These are phyloP conservation scores for Cyclophora punctaria DNA, from an alignment of 2,888 invertebrate species.

Conservation along the genomic window DNA sequence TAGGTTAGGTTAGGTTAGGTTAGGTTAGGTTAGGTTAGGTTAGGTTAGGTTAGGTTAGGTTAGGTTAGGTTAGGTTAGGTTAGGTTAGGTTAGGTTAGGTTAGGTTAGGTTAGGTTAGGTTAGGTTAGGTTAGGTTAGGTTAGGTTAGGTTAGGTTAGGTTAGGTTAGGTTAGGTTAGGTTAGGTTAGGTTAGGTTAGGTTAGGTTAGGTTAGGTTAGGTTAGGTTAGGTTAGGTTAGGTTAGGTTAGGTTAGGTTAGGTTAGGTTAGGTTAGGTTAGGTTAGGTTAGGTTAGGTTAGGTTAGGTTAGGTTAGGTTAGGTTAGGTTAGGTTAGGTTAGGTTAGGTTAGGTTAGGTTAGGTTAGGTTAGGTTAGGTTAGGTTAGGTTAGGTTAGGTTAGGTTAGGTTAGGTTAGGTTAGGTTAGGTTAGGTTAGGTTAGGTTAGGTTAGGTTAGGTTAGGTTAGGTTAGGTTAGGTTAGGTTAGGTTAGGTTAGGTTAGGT, in stretches of 20 bases:
- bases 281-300: conserved; percentile 3
- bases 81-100: conserved; percentile 13
- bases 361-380: background rate
- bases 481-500: conserved; percentile 3
- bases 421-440: conserved; percentile 4
- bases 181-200: conserved; percentile 8
- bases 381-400: conserved; percentile 1
- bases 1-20: conserved; percentile 14
- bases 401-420: conserved; percentile 2
- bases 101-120: conserved; percentile 14
- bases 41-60: conserved; percentile 12
- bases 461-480: conserved; percentile 4
- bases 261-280: conserved; percentile 8
- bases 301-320: background rate
- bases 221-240: conserved; percentile 8
- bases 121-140: conserved; percentile 12
- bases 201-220: conserved; percentile 10
- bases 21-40: conserved; percentile 15
- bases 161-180: conserved; percentile 11
- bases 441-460: conserved; percentile 9
- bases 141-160: conserved; percentile 11
- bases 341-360: conserved; percentile 1
- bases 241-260: conserved; percentile 9
- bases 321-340: background rate
- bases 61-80: conserved; percentile 15